These are phyloP conservation scores for Chloebia gouldiae DNA, from an alignment of 2,113 vertebrate species.

Conservation along the genomic window DNA sequence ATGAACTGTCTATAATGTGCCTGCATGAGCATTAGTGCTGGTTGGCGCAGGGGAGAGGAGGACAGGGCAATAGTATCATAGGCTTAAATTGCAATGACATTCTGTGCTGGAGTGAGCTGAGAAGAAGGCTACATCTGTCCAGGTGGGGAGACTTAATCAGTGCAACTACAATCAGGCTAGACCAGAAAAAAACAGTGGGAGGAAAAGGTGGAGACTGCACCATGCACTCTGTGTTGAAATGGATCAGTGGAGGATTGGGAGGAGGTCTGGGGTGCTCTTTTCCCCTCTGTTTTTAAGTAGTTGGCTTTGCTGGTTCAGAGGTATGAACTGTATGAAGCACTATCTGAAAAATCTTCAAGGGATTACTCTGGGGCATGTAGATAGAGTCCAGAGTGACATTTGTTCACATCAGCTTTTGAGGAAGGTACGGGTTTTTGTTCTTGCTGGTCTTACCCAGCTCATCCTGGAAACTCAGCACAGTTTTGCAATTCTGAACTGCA, in stretches of 20 bases:
- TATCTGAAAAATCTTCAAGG: neutral
- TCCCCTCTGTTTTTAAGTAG: neutral
- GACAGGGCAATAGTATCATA: neutral
- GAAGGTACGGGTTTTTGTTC: neutral
- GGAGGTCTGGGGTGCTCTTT: neutral
- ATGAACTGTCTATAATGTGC: neutral
- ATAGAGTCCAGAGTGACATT: neutral
- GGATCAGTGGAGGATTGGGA: too few species aligned
- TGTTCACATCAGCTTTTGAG: neutral
- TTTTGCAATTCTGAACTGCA: neutral
- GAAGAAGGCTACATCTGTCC: neutral
- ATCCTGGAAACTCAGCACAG: neutral
- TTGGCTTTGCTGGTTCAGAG: neutral
- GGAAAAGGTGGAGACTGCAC: neutral
- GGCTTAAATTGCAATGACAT: neutral
- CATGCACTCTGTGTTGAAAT: rapidly evolving
- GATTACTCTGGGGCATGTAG: neutral
- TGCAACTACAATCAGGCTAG: neutral
- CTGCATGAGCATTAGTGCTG: neutral
- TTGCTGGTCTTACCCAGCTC: neutral
- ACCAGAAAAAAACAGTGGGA: neutral
- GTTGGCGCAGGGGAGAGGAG: neutral
- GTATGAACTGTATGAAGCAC: neutral
- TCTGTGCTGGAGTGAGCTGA: neutral
- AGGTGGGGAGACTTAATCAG: neutral